These are phyloP conservation scores for Eucriotettix oculatus DNA, from an alignment of 2,888 invertebrate genomes.

Conservation along the genomic window DNA sequence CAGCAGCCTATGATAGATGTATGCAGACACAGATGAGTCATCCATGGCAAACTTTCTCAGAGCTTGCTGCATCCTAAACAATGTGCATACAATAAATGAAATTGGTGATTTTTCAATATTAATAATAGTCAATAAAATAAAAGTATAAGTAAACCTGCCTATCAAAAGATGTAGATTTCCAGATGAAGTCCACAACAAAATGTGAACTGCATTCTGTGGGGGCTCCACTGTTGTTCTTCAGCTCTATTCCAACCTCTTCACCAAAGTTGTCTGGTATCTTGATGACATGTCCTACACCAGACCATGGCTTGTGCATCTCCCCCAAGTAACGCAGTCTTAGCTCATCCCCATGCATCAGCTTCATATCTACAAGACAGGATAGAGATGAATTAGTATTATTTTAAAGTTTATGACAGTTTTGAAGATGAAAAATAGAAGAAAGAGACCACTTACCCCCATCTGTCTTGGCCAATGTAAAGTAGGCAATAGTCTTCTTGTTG, in stretches of 20 bases:
- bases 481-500: constrained; percentile 95
- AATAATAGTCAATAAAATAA: no score
- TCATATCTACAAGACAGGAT: constrained; percentile 56
- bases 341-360: constrained; percentile 98
- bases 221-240: constrained; percentile 81
- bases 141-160: constrained; percentile 37
- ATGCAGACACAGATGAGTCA: constrained; percentile 89
- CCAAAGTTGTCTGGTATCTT: constrained; percentile 91
- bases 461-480: constrained; percentile 92
- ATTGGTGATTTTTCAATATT: background rate
- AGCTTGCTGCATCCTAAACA: constrained; percentile 79
- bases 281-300: constrained; percentile 95
- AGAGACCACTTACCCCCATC: constrained; percentile 46
- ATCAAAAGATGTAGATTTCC: constrained; percentile 98
- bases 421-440: background rate
- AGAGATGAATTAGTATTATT: background rate
- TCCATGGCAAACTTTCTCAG: constrained; percentile 91
- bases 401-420: background rate
- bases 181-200: constrained; percentile 96
- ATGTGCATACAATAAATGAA: constrained; percentile 3
- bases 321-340: constrained; percentile 81
- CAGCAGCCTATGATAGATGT: constrained; percentile 90
- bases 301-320: constrained; percentile 88
- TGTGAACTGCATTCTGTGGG: constrained; percentile 88
- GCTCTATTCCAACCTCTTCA: constrained; percentile 93